These are phyloP conservation scores for Tinea pellionella DNA, from an alignment of 2,888 invertebrate genomes.

Conservation along the genomic window DNA sequence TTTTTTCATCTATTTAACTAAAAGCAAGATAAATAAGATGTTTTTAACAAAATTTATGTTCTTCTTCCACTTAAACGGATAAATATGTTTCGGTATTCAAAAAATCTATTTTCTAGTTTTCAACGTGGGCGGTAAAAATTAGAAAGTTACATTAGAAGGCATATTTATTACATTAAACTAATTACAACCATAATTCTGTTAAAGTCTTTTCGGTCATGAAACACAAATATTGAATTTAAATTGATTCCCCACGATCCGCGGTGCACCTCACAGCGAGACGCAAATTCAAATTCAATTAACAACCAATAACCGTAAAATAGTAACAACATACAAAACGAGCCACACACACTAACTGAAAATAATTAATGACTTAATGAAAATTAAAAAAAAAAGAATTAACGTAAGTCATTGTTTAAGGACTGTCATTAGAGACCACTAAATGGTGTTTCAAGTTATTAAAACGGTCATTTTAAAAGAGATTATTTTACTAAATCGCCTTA, in stretches of 20 bases:
- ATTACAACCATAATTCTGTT: conserved; percentile 10
- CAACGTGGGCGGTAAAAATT: conserved; percentile 22
- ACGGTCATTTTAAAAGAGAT: conserved; percentile 24
- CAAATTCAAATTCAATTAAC: conserved; percentile 51
- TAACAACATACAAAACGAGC: background rate
- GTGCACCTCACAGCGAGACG: conserved; percentile 40
- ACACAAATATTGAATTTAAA: conserved; percentile 21
- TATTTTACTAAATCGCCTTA: conserved; percentile 25
- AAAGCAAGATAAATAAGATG: background rate
- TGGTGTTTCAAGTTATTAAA: conserved; percentile 28
- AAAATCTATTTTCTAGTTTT: background rate
- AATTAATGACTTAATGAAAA: conserved; percentile 38
- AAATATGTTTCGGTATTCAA: background rate
- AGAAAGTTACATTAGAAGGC: conserved; percentile 28
- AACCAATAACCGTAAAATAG: conserved; percentile 31
- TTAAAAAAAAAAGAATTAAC: conserved; percentile 30
- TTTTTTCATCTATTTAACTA: background rate
- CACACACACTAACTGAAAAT: conserved; percentile 17
- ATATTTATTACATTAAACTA: conserved; percentile 13
- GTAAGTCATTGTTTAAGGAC: conserved; percentile 34
- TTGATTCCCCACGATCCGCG: conserved; percentile 40
- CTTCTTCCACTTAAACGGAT: background rate
- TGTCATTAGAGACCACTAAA: conserved; percentile 29
- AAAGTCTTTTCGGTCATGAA: background rate
- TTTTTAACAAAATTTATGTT: background rate